Evolutionary conservation across 2,888 invertebrate species (phyloP), one percentile per base, ranked within the genome.

Genomic region (Luffia ferchaultella): DNA sequence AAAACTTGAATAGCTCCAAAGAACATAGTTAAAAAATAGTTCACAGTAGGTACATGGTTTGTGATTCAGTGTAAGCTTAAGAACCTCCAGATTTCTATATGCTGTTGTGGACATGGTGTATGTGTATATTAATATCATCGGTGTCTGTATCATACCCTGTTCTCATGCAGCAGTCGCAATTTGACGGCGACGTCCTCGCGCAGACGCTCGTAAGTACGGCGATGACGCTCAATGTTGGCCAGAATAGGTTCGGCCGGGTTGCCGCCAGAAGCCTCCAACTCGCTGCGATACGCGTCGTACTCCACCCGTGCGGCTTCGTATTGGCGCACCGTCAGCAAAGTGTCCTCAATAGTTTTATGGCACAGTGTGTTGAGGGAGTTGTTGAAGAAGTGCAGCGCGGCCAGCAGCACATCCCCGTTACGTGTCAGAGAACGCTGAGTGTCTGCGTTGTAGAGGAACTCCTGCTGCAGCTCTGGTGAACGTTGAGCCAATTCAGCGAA

Each of bases 331-430:
- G 87, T 87, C 64, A 94, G 91, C 58, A 88, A 66, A 30, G 88
- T 98, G 75, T 99, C 98, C 73, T 98, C 97, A 73, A 99, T 98
- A 44, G 98, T 98, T 85, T 97, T 97, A 83, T 97, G 93, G 77
- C 97, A 95, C 63, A 99, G 87, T 16, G 98, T 99, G 77, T 95
- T 93, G 50, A 99, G 93, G 20, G 97, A 94, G 48, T 95, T 96
- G 65, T 95, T 95, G 85, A 99, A 99, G 86, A 97, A 97, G 74
- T 96, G 96, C 62, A 98, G 87, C 57, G 98, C 97, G 54, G 93
- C 93, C 62, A 97, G 78, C 58, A 98, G 84, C 51, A 94, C 90
- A 76, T 98, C 97, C 5, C 97, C 97, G 76, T 98, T 97, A 75
- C 95, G 94, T 19, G 78, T 76, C 54, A 98, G 85, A 63, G 94